phyloP scores from a whole-genome alignment of 1,140 invertebrate genomes.

The Trachymyrmex septentrionalis region DNA sequence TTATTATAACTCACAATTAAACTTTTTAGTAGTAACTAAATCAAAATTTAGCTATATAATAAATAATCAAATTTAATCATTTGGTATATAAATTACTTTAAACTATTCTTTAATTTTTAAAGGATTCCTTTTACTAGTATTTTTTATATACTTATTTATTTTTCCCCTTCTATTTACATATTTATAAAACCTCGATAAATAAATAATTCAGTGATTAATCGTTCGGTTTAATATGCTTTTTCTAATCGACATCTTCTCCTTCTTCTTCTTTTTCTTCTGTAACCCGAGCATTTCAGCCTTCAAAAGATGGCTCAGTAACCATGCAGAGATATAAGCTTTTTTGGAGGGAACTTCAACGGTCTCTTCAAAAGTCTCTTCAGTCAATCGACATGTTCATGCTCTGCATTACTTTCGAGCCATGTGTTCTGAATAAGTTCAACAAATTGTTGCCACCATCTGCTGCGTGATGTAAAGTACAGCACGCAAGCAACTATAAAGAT shows the following conservation, averaged over 20 bases:
- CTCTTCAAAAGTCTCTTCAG: too few relatives aligned
- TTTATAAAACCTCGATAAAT: slow-evolving; percentile 51
- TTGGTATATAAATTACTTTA: too few relatives aligned
- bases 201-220: slow-evolving; percentile 34
- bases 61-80: not conserved
- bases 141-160: slow-evolving; percentile 29
- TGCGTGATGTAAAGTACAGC: slow-evolving; percentile 92
- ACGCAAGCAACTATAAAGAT: slow-evolving; percentile 93
- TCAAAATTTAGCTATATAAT: not conserved
- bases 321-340: too few relatives aligned
- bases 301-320: too few relatives aligned
- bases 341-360: too few relatives aligned
- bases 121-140: not conserved
- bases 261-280: too few relatives aligned
- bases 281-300: too few relatives aligned
- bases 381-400: slow-evolving; percentile 91
- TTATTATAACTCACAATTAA: not conserved
- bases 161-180: slow-evolving; percentile 34
- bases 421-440: slow-evolving; percentile 95
- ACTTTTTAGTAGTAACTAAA: not conserved
- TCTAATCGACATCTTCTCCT: slow-evolving; percentile 85
- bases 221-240: not conserved
- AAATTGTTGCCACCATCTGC: slow-evolving; percentile 92
- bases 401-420: slow-evolving; percentile 96
- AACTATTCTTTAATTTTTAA: not conserved